Percentiles rank a stretch among this genome's conserved stretches.
Conservation (phyloP, 2,113 vertebrate genomes). For the Ranitomeya imitator region DNA sequence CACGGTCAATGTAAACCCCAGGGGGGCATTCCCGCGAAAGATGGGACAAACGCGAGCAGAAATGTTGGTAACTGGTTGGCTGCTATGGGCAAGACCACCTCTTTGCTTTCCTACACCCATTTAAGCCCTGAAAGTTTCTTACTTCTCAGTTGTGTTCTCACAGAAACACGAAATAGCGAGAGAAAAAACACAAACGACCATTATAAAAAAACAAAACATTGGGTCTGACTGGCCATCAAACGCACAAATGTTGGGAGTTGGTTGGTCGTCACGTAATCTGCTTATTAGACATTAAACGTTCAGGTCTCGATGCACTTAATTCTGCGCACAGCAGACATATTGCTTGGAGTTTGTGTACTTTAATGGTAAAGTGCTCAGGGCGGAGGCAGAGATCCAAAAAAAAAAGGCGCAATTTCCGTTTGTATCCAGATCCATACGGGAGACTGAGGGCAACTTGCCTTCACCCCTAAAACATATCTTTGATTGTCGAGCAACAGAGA, state of each 20-base stretch:
- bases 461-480: neutral
- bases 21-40: no score
- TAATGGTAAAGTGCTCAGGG: conserved; percentile 1
- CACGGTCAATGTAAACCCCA: no score
- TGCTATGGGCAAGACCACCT: neutral
- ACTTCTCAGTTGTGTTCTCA: neutral
- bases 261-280: neutral
- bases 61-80: neutral
- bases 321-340: neutral
- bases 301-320: conserved; percentile 27
- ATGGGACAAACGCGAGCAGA: no score
- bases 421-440: neutral
- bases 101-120: neutral
- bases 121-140: neutral
- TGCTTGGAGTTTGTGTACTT: neutral
- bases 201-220: neutral
- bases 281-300: conserved; percentile 23
- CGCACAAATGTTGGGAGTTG: neutral
- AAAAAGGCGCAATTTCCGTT: neutral
- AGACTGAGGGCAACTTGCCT: neutral
- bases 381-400: neutral
- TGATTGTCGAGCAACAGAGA: conserved; percentile 28
- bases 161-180: neutral
- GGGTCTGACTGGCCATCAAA: neutral
- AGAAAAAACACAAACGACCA: neutral